Conservation (phyloP, 2,797 vertebrate genomes). For the Coregonus ussuriensis region DNA sequence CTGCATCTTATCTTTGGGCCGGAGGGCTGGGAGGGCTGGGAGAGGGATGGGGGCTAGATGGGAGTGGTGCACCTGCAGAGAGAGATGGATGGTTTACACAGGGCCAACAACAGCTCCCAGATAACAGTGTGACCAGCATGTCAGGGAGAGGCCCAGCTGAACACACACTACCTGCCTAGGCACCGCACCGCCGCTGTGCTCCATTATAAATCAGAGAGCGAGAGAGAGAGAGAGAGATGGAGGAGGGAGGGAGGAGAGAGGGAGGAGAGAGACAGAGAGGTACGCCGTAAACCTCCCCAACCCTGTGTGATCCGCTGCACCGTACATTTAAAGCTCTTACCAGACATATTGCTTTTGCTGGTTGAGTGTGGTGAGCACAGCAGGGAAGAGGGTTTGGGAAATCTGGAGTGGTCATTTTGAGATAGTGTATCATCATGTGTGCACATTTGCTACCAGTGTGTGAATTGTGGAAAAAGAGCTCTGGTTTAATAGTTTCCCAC, state of each 20-base stretch:
- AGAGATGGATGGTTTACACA: conserved; percentile 54
- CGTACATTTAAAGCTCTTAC: conserved; percentile 63
- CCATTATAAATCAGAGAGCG: conserved; percentile 44
- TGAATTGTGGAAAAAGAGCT: conserved; percentile 30
- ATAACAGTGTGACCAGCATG: conserved; percentile 56
- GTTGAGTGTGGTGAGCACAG: conserved; percentile 55
- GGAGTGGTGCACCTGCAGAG: conserved; percentile 44
- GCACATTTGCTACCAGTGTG: conserved; percentile 22
- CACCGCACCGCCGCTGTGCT: conserved; percentile 44
- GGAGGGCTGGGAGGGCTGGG: conserved; percentile 42
- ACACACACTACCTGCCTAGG: conserved; percentile 51
- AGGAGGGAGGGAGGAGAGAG: conserved; percentile 16
- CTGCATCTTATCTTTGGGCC: conserved; percentile 61
- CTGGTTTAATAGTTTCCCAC: conserved; percentile 30
- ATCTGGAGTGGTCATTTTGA: conserved; percentile 45
- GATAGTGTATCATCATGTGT: conserved; percentile 42
- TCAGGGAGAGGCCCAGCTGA: conserved; percentile 56
- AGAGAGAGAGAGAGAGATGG: conserved; percentile 43
- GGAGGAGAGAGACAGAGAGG: conserved; percentile 30
- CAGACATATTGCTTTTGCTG: conserved; percentile 75
- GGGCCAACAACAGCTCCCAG: conserved; percentile 60
- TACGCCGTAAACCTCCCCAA: conserved; percentile 47
- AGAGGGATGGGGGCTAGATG: conserved; percentile 30
- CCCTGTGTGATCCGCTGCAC: conserved; percentile 47
- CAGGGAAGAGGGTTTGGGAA: conserved; percentile 60